Conservation (phyloP, 2,888 invertebrate species). For the Melinaea menophilus region DNA sequence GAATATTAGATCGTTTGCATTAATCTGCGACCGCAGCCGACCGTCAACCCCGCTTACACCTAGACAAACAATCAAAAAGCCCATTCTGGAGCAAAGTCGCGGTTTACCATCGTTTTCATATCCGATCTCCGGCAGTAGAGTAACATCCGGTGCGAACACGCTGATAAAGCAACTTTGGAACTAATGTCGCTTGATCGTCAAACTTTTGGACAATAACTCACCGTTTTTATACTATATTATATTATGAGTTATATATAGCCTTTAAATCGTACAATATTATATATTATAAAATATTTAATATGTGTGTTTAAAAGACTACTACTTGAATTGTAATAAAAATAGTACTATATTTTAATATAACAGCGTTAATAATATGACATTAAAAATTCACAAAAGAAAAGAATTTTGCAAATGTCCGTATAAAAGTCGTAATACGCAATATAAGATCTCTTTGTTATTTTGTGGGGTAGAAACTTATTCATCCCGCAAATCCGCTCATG, state of each 20-base stretch:
- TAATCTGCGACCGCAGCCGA: slow-evolving; percentile 53
- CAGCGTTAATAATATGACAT: not conserved
- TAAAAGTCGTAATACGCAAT: slow-evolving; percentile 68
- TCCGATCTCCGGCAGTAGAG: slow-evolving; percentile 55
- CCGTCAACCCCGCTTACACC: slow-evolving; percentile 27
- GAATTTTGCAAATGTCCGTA: slow-evolving; percentile 69
- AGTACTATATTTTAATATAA: not conserved
- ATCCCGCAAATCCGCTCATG: slow-evolving; percentile 77
- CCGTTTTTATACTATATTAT: not conserved
- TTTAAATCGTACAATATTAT: too few species aligned
- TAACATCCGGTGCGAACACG: slow-evolving; percentile 40
- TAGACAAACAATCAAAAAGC: slow-evolving; percentile 62
- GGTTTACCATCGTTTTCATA: slow-evolving; percentile 58
- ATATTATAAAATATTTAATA: too few species aligned
- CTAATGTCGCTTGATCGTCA: slow-evolving; percentile 3
- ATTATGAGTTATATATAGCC: too few species aligned
- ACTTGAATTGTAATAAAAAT: not conserved
- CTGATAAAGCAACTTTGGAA: slow-evolving; percentile 19
- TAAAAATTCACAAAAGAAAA: slow-evolving; percentile 40
- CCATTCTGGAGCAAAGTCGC: slow-evolving; percentile 56
- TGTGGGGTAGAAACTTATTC: slow-evolving; percentile 77
- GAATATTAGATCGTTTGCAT: slow-evolving; percentile 70
- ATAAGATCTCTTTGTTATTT: slow-evolving; percentile 72
- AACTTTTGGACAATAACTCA: not conserved
- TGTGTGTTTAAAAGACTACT: too few species aligned